Conservation (phyloP, 1,140 invertebrate genomes). For the Seison nebaliae region DNA sequence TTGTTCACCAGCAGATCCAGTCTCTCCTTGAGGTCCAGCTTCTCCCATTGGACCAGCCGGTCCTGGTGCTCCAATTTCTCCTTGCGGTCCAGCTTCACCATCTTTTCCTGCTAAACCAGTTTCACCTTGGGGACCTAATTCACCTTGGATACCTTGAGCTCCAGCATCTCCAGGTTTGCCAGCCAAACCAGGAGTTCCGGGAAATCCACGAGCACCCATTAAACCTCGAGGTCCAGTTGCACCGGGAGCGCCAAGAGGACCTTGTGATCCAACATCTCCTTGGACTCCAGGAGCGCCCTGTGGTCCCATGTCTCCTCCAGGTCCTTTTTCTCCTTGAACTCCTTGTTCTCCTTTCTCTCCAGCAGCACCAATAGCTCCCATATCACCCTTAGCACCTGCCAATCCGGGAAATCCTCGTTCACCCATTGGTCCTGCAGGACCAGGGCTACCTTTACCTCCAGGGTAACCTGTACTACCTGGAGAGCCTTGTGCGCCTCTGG, state of each 20-base stretch:
- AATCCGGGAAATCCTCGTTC: background rate
- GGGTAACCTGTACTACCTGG: background rate
- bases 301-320: no score
- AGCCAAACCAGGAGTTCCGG: no score
- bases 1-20: slow-evolving; percentile 3
- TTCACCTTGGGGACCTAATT: no score
- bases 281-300: no score
- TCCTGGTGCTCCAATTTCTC: slow-evolving; percentile 11
- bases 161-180: no score
- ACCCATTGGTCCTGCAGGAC: slow-evolving; percentile 6
- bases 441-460: slow-evolving; percentile 3
- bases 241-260: slow-evolving; percentile 1
- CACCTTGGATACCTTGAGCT: no score
- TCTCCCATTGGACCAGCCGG: slow-evolving; percentile 1
- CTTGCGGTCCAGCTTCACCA: no score
- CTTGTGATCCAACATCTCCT: background rate
- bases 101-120: slow-evolving; percentile 1
- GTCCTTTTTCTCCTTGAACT: no score
- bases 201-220: no score
- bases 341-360: no score
- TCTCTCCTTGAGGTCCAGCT: slow-evolving; percentile 9
- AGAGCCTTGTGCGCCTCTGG: background rate
- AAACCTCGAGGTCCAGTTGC: slow-evolving; percentile 3
- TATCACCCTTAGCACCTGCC: slow-evolving; percentile 3
- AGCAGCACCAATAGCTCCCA: background rate